Evolutionary conservation across 2,797 vertebrate genomes (phyloP), one percentile per base, ranked within the genome.

Genomic region (Discoglossus pictus): DNA sequence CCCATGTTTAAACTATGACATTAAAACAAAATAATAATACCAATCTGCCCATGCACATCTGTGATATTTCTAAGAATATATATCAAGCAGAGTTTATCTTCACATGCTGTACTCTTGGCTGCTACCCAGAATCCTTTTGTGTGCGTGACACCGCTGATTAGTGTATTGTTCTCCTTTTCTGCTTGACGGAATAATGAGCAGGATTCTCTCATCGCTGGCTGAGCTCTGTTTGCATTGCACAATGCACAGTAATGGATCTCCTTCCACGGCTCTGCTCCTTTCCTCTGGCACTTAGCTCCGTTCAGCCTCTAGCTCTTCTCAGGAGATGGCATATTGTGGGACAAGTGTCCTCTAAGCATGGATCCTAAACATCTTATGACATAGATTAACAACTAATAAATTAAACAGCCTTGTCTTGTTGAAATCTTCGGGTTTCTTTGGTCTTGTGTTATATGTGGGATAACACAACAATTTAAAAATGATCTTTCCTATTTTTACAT

Each of bases 191-290:
- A 53, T 31, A 68, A 61, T 60, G 31, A 48, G 38, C 47, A 24
- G 25, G 27, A 53, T 53, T 61, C 65, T 68, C 17, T 68, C 47
- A 53, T 68, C 65, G 9, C 36, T 23, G 11, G 39, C 18, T 61
- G 38, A 43, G 27, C 55, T 39, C 15, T 68, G 40, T 61, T 61
- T 61, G 42, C 20, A 54, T 68, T 61, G 39, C 66, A 61, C 56
- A 68, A 61, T 52, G n/a, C 18, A n/a, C 47, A 2, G 54, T 67
- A 67, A 68, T 61, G 65, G 55, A 68, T 60, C 52, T 66, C 43
- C 64, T 48, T 17, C 52, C 18, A 46, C 15, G 25, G 56, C 51
- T 38, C n/a, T 61, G 39, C 48, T 46, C 10, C 48, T 61, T 43
- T 53, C 15, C 54, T 12, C 52, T 67, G 44, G 55, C 65, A 59